Evolutionary conservation across 2,113 vertebrate genomes (phyloP), one percentile per base, ranked within the genome.

Genomic region (Ovis canadensis): DNA sequence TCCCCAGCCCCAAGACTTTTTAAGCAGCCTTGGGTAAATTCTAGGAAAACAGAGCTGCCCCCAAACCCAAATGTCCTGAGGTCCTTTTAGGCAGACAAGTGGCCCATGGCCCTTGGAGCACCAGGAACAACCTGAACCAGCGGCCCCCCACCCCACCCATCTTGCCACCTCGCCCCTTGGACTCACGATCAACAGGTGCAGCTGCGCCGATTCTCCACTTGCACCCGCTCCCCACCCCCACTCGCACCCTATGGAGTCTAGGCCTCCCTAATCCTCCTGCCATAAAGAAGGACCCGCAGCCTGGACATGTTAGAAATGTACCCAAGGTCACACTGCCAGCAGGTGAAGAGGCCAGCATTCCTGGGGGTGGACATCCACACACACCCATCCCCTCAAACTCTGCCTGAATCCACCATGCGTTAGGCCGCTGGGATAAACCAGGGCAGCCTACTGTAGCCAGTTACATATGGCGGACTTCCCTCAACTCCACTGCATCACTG

Each of bases 221-320:
- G 23, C 1, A 1, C 3, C 12, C 10, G 9, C 17, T 19, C 59
- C 4, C n/a, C 45, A 1, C 1, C 2, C 33, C 45, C 31, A 9
- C 9, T 1, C 5, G 33, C 23, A 5, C 55, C 3, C 52, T 6
- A 0, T 0, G 71, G 29, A 40, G 50, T 12, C 1, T 1, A n/a
- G 13, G 13, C 5, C 81, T 64, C 31, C 16, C 5, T 4, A 3
- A 4, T 5, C 45, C n/a, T 45, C 7, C 2, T 5, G 84, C 29
- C 5, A 14, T 19, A 19, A 40, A 52, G 0, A 45, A 60, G 74
- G 43, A 54, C 21, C 23, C 8, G 0, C 55, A 57, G n/a, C 1
- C 2, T 59, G 40, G 29, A 33, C 36, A 36, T 15, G 16, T 14
- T 15, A 45, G 60, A 45, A n/a, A 64, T 7, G 29, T n/a, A n/a